Base-by-base conservation (phyloP, 2,797 vertebrate species). In the Lindbergichthys nudifrons region DNA sequence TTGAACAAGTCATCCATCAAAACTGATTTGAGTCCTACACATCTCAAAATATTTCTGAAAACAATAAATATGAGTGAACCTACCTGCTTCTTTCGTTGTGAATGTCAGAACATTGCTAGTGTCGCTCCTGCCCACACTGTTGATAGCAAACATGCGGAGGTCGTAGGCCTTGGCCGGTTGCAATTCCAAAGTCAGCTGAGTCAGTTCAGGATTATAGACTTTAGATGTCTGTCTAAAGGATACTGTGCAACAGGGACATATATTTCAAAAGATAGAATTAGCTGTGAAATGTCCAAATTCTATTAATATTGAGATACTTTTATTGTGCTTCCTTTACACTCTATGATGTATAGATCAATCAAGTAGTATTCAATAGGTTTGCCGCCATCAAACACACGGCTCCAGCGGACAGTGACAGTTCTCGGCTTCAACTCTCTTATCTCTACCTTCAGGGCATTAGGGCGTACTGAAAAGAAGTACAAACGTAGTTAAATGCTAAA, bases 21-120 rank as follows among this genome's bases (percentile, higher is more conserved):
- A 13, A 18, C 14, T 45, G 46, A 1, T 57, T 39, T 45, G 4
- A 46, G 11, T 1, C 36, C 21, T 54, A 21, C 5, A 42, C 26
- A 2, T 23, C 15, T 19, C 0, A 30, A 14, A 61, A 39, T 10
- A 0, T 54, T 21, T 2, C 10, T 15, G 4, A 13, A 32, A 36
- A 41, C 14, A 8, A 16, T 15, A n/a, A 70, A 32, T 18, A 19
- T 18, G 41, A 14, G 0, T 0, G 23, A 51, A 50, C 50, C 14
- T 80, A 93, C 92, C 92, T 87, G 88, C 86, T 92, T 93, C 92
- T 74, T 85, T 88, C 0, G 87, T 91, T 11, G 79, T 89, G 19
- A 93, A 30, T 2, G 74, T 86, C 21, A 93, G 70, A 9, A 89
- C 78, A 5, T 93, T 92, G 76, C 92, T 93, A 77, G 71, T 0